These are phyloP conservation scores for Margarornis squamiger DNA, from an alignment of 2,797 vertebrate genomes.

Conservation along the genomic window DNA sequence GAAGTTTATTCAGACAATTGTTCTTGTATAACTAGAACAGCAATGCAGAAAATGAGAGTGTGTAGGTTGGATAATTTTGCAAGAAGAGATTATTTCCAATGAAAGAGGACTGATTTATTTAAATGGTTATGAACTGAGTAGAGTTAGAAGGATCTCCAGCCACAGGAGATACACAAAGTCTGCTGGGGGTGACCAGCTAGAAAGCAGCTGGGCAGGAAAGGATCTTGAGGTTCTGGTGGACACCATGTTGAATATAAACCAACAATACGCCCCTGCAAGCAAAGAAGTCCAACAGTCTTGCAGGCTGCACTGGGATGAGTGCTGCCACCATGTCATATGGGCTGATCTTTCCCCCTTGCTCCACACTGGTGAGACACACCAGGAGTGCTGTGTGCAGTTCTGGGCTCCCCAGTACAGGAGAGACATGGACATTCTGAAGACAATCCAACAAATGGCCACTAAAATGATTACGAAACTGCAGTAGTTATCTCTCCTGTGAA, in stretches of 20 bases:
- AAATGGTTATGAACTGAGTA: neutral
- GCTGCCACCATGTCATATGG: neutral
- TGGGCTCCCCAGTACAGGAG: neutral
- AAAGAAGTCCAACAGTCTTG: neutral
- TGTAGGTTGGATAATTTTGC: neutral
- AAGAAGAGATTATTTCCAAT: neutral
- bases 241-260: neutral
- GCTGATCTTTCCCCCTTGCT: neutral
- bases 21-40: neutral
- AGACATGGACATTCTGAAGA: too few species aligned
- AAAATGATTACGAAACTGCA: neutral
- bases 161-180: neutral
- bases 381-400: neutral
- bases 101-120: neutral
- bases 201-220: neutral
- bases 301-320: neutral
- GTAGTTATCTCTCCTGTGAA: neutral
- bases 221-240: neutral
- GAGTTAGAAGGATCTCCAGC: neutral
- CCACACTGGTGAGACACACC: neutral
- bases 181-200: neutral
- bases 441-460: neutral
- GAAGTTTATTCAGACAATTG: neutral
- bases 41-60: neutral
- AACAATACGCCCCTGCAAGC: neutral